Conservation (phyloP, 2,888 invertebrate species). For the Tyria jacobaeae region DNA sequence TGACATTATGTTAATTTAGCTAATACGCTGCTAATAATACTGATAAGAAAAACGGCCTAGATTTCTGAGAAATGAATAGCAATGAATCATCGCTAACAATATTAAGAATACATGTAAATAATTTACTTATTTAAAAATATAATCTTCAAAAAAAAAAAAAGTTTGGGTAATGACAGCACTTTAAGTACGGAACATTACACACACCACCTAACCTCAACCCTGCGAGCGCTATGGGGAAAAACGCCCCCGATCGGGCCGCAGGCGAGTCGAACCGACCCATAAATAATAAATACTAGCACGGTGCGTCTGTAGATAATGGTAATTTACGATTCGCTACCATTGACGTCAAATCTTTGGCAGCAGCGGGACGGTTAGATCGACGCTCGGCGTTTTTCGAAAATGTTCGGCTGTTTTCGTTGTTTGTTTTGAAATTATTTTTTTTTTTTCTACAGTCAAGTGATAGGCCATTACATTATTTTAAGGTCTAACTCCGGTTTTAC, state of each 20-base stretch:
- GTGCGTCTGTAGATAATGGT: slow-evolving; percentile 86
- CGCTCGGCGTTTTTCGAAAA: slow-evolving; percentile 60
- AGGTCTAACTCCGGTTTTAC: not conserved
- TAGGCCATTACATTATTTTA: slow-evolving; percentile 2
- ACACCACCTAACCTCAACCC: slow-evolving; percentile 66
- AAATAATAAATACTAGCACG: slow-evolving; percentile 86
- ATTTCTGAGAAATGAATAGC: too few species aligned
- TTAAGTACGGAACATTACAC: slow-evolving; percentile 64
- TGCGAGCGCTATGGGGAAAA: slow-evolving; percentile 70
- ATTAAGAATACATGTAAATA: not conserved
- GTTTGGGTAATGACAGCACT: slow-evolving; percentile 50
- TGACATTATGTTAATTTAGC: too few species aligned
- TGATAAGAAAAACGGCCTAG: too few species aligned
- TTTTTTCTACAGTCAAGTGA: slow-evolving; percentile 24
- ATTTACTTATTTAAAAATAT: slow-evolving; percentile 14
- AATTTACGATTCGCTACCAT: slow-evolving; percentile 82
- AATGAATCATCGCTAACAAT: not conserved
- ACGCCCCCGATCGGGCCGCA: slow-evolving; percentile 71
- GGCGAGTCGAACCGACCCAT: slow-evolving; percentile 83
- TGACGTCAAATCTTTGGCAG: slow-evolving; percentile 82
- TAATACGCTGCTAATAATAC: too few species aligned
- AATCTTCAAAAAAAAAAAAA: slow-evolving; percentile 40
- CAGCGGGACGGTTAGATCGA: slow-evolving; percentile 70
- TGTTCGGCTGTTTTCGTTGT: slow-evolving; percentile 38
- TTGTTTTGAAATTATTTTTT: slow-evolving; percentile 38